Evolutionary conservation across 1,140 invertebrate genomes (phyloP), one percentile per base, ranked within the genome.

Genomic region (Megathymus violae): DNA sequence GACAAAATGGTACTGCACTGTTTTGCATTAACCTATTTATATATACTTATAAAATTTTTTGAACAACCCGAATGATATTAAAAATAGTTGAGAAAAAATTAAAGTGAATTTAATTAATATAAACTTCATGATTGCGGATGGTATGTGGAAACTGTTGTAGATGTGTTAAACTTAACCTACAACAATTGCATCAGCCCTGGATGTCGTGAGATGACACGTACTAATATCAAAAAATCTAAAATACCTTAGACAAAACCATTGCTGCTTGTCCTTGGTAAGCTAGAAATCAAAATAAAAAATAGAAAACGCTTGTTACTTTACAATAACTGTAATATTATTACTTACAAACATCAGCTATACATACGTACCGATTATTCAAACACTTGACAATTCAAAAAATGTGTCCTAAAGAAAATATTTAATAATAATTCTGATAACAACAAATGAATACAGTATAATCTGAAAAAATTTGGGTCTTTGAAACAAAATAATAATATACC

Each of bases 211-310:
- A 17, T 71, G 62, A 63, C 59, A 76, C 36, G 62, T 68, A 62
- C 54, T 63, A 71, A 48, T 64, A 69, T 62, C 15, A 40, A 51
- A 41, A 56, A 64, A 61, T 63, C 46, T 61, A 47, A 48, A 67
- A 72, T 83, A 88, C 79, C 80, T 85, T 67, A 51, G 69, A 62
- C 34, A 79, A 72, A 67, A 66, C 71, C 83, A 86, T 88, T 63
- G 76, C 76, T 75, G 76, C 68, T 78, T 66, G 61, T 85, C 85
- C 85, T 80, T 58, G 61, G 78, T 52, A 78, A 75, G 80, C 83
- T 86, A 82, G 65, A 66, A 78, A 83, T 77, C 65, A 67, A 46
- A 59, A 46, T 51, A 47, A 9, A 64, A 71, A 40, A 64, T 34
- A 54, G 16, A 46, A 40, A n/a, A 52, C 50, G 10, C 15, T 44